Evolutionary conservation across 2,888 invertebrate species (phyloP).

Genomic region (Itoplectis maculator): DNA sequence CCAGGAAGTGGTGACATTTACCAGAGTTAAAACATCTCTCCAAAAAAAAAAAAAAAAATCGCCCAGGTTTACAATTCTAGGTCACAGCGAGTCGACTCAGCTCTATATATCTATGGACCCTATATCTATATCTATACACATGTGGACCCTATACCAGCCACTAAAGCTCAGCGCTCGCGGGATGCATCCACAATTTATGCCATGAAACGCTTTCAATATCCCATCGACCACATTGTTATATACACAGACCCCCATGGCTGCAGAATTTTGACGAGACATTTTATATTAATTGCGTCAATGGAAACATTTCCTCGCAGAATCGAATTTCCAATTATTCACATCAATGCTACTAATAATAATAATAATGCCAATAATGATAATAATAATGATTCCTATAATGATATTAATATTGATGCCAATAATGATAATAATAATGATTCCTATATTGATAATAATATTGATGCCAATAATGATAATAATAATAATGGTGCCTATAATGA

Average conservation of each 20-base stretch:
- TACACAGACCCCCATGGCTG: background rate
- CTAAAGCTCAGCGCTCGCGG: background rate
- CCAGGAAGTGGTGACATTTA: background rate
- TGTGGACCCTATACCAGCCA: background rate
- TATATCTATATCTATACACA: background rate
- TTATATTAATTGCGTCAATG: background rate
- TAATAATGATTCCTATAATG: too few species aligned
- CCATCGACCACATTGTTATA: background rate
- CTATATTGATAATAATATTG: too few species aligned
- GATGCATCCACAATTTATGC: background rate
- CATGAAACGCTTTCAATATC: background rate
- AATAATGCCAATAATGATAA: too few species aligned
- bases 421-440: too few species aligned
- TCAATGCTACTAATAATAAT: too few species aligned
- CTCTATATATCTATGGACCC: background rate
- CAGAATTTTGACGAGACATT: constrained; percentile 9
- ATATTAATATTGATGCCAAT: too few species aligned
- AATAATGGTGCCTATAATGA: too few species aligned
- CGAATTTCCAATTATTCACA: too few species aligned
- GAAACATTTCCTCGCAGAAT: background rate
- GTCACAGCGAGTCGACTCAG: constrained; percentile 1
- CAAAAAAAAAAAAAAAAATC: background rate
- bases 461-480: too few species aligned
- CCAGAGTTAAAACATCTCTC: too few species aligned
- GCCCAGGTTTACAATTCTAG: constrained; percentile 13